These are phyloP conservation scores for Thalassaphorura encarpata DNA, from an alignment of 1,140 invertebrate genomes.

Conservation along the genomic window DNA sequence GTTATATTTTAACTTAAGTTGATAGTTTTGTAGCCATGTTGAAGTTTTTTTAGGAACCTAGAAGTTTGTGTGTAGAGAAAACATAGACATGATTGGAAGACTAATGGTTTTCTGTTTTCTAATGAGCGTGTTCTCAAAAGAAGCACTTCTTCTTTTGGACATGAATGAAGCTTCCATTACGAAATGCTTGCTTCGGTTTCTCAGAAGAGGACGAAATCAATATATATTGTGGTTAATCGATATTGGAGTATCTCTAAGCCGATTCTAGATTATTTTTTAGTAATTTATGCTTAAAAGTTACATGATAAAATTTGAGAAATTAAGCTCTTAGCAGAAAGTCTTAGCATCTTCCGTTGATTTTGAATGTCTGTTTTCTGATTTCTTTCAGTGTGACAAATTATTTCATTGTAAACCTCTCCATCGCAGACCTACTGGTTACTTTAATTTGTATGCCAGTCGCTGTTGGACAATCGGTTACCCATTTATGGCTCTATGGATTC, in stretches of 20 bases:
- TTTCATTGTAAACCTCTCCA: conserved; percentile 77
- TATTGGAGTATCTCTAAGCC: background rate
- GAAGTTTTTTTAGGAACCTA: too few relatives aligned
- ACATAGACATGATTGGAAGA: too few relatives aligned
- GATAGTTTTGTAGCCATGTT: too few relatives aligned
- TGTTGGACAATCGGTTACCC: conserved; percentile 54
- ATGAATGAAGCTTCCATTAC: too few relatives aligned
- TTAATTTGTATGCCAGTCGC: conserved; percentile 70
- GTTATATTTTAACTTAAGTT: too few relatives aligned
- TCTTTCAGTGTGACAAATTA: conserved; percentile 75
- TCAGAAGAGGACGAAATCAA: background rate
- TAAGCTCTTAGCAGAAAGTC: background rate
- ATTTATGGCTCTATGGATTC: conserved; percentile 57
- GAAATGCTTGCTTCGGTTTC: background rate
- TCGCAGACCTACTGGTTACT: conserved; percentile 76
- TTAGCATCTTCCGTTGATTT: background rate
- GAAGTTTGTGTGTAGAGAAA: too few relatives aligned
- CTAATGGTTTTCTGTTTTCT: too few relatives aligned
- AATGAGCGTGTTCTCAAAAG: too few relatives aligned
- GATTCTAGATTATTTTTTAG: background rate
- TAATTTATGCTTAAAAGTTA: background rate
- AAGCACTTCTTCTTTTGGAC: too few relatives aligned
- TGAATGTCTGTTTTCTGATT: conserved; percentile 8
- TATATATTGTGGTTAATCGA: background rate
- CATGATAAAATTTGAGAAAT: background rate